Percentiles rank a stretch among this genome's conserved stretches.
Conservation (phyloP, 2,888 invertebrate genomes). For the Lepidonotus clava region DNA sequence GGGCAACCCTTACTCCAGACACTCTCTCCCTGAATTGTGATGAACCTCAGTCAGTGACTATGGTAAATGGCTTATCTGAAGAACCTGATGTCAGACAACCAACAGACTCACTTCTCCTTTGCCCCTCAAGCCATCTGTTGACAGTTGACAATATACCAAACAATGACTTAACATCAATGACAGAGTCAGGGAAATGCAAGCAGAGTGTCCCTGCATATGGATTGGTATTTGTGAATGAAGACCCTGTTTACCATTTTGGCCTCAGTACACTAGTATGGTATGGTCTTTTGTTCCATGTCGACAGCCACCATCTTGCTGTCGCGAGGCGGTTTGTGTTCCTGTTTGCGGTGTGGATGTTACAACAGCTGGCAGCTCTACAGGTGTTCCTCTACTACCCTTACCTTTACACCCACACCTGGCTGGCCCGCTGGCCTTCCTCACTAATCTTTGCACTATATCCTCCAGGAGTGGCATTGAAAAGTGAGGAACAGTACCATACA, state of each 20-base stretch:
- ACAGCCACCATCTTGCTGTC: not conserved
- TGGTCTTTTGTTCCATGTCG: not conserved
- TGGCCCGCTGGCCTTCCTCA: not conserved
- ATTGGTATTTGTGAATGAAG: conserved; percentile 20
- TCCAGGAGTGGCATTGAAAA: not conserved
- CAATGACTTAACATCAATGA: no score
- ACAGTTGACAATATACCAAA: no score
- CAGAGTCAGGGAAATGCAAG: no score
- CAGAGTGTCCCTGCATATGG: not conserved
- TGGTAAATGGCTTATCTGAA: no score
- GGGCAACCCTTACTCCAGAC: no score
- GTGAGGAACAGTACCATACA: not conserved
- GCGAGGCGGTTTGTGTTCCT: conserved; percentile 4
- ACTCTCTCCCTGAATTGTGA: no score
- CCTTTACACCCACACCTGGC: not conserved
- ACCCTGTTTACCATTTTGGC: conserved; percentile 34
- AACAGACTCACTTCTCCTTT: no score
- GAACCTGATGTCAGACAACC: no score
- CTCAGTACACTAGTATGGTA: not conserved
- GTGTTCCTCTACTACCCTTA: conserved; percentile 2
- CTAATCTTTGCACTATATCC: not conserved
- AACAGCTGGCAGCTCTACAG: conserved; percentile 7
- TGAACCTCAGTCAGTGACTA: no score
- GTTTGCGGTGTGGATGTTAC: not conserved
- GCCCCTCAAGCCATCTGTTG: no score